phyloP scores from a whole-genome alignment of 2,888 invertebrate genomes.

The Amblyjoppa fuscipennis region DNA sequence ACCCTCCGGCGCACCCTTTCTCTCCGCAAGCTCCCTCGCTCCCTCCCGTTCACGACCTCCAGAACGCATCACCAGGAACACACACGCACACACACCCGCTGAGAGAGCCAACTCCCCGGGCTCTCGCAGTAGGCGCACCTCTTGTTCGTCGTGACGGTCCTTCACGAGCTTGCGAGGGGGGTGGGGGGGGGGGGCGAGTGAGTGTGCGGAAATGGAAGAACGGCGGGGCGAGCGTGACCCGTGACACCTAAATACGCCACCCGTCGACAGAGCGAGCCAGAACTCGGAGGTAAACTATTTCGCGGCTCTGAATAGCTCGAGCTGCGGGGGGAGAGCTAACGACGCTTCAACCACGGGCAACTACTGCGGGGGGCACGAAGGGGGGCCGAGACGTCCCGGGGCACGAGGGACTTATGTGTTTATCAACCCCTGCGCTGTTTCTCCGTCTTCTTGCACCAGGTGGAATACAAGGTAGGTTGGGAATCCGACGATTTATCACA shows the following conservation, averaged over 20 bases:
- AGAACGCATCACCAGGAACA: slow-evolving; percentile 1
- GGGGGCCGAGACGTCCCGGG: slow-evolving; percentile 34
- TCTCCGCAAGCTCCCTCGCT: background rate
- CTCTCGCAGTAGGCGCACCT: slow-evolving; percentile 6
- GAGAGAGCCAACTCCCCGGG: background rate
- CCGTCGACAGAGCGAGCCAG: slow-evolving; percentile 58
- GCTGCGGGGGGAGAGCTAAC: slow-evolving; percentile 70
- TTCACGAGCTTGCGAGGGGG: slow-evolving; percentile 14
- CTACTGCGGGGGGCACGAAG: background rate
- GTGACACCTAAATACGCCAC: slow-evolving; percentile 74
- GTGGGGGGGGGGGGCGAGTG: background rate
- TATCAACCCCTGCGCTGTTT: slow-evolving; percentile 71
- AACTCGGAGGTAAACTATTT: slow-evolving; percentile 75
- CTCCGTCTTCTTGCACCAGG: slow-evolving; percentile 3
- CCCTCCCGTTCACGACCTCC: slow-evolving; percentile 13
- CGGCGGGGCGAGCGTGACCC: slow-evolving; percentile 63
- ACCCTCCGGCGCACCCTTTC: slow-evolving; percentile 24
- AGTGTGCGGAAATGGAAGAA: slow-evolving; percentile 39
- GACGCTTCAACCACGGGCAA: slow-evolving; percentile 72
- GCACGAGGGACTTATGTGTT: slow-evolving; percentile 73
- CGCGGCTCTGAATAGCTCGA: slow-evolving; percentile 75
- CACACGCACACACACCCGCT: background rate
- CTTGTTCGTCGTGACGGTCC: slow-evolving; percentile 25
- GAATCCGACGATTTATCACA: background rate
- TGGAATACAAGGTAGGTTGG: background rate